Percentiles rank a stretch among this genome's conserved stretches.
phyloP scores from a whole-genome alignment of 2,888 invertebrate genomes.

The Drosophila cracens region DNA sequence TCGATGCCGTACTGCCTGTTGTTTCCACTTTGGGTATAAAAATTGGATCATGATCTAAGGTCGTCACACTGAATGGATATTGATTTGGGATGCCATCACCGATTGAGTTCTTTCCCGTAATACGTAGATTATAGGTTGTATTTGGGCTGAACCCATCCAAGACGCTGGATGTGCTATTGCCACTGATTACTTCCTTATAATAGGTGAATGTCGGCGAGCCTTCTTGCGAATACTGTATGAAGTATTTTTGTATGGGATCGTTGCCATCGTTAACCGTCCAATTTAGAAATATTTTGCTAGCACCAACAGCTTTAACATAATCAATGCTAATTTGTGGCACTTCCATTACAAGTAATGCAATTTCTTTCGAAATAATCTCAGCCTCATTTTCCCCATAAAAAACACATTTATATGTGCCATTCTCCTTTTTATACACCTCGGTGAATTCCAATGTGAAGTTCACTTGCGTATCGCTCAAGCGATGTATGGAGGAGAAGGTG shows the following conservation, averaged over 20 bases:
- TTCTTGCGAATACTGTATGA: slow-evolving; percentile 87
- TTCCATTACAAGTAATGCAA: slow-evolving; percentile 88
- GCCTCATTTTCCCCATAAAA: slow-evolving; percentile 83
- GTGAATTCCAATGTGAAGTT: slow-evolving; percentile 87
- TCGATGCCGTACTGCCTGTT: slow-evolving; percentile 88
- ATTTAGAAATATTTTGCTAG: slow-evolving; percentile 91
- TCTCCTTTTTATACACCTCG: slow-evolving; percentile 89
- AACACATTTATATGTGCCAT: slow-evolving; percentile 89
- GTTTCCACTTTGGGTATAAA: slow-evolving; percentile 92
- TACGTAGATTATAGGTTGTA: slow-evolving; percentile 89
- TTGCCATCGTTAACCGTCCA: slow-evolving; percentile 93
- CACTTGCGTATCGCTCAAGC: slow-evolving; percentile 87
- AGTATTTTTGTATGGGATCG: slow-evolving; percentile 88
- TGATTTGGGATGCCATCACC: slow-evolving; percentile 87
- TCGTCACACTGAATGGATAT: slow-evolving; percentile 87
- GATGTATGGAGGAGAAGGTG: slow-evolving; percentile 82
- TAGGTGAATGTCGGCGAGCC: slow-evolving; percentile 87
- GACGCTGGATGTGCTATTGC: slow-evolving; percentile 89
- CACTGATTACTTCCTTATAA: slow-evolving; percentile 87
- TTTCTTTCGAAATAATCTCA: slow-evolving; percentile 84
- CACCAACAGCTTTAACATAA: slow-evolving; percentile 90
- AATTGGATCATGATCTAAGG: slow-evolving; percentile 90
- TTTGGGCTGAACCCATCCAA: slow-evolving; percentile 88
- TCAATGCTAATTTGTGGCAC: slow-evolving; percentile 90
- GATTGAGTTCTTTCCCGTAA: slow-evolving; percentile 89